These are phyloP conservation scores for Nixonia krombeini DNA, from an alignment of 1,140 invertebrate species.

Conservation along the genomic window DNA sequence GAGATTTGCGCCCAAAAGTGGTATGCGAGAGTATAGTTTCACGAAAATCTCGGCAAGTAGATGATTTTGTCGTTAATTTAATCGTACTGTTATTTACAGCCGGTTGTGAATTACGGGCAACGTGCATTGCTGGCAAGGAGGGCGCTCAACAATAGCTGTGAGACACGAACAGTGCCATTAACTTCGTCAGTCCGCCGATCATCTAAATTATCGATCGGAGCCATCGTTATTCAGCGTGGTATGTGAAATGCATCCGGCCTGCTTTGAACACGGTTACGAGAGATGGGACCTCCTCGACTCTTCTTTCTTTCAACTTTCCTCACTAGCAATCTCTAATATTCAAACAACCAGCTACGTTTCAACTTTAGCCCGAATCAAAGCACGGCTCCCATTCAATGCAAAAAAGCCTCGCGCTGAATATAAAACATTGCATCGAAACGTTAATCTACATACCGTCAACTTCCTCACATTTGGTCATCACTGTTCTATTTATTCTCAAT, in stretches of 20 bases:
- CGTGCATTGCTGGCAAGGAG: background rate
- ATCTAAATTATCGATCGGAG: background rate
- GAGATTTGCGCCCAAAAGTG: too few species aligned
- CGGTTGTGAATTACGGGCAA: background rate
- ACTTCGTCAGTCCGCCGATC: background rate
- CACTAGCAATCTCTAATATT: too few species aligned
- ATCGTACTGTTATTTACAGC: background rate
- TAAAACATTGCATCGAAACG: too few species aligned
- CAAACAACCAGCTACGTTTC: too few species aligned
- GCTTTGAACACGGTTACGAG: constrained; percentile 12
- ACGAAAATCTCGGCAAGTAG: too few species aligned
- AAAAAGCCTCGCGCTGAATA: background rate
- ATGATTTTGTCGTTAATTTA: background rate
- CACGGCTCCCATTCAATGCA: too few species aligned
- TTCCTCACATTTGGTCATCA: too few species aligned
- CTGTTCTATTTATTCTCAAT: too few species aligned
- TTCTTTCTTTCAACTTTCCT: constrained; percentile 9
- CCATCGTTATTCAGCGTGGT: background rate
- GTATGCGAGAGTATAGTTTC: too few species aligned
- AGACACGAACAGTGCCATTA: constrained; percentile 1
- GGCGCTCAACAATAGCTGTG: background rate
- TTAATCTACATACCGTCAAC: too few species aligned
- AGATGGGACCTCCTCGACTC: background rate
- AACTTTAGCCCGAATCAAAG: too few species aligned
- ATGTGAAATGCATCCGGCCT: constrained; percentile 7